These are phyloP conservation scores for Chirona hameri DNA, from an alignment of 2,888 invertebrate genomes.

Conservation along the genomic window DNA sequence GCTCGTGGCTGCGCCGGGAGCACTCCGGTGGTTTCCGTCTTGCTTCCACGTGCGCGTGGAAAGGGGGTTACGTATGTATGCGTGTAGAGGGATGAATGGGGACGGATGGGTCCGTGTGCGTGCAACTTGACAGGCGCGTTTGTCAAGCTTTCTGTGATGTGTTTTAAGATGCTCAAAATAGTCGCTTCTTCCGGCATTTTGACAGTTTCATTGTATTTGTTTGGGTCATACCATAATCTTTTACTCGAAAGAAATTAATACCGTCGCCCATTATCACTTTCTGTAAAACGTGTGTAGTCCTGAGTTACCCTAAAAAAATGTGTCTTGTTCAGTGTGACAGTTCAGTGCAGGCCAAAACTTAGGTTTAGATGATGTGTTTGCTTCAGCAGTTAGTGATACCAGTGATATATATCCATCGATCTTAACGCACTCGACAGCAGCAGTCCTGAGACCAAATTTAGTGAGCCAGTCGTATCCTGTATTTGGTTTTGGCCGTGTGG, in stretches of 20 bases:
- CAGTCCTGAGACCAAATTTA: background rate
- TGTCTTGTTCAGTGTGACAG: background rate
- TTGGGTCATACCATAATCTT: background rate
- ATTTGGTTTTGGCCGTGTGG: background rate
- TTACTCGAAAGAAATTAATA: background rate
- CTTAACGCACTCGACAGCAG: slow-evolving; percentile 24
- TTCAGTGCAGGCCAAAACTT: background rate
- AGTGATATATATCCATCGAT: slow-evolving; percentile 25
- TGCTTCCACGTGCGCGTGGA: background rate
- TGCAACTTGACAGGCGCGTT: background rate
- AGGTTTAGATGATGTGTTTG: background rate
- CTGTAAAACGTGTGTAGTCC: background rate
- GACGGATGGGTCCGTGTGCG: background rate
- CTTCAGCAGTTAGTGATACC: slow-evolving; percentile 1
- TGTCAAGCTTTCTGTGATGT: slow-evolving; percentile 14
- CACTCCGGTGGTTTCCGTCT: background rate
- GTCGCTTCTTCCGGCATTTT: background rate
- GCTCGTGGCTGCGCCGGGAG: too few species aligned
- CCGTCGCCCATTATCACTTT: background rate
- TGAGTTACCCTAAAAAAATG: background rate
- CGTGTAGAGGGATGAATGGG: too few species aligned
- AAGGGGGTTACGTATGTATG: background rate
- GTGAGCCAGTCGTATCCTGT: background rate
- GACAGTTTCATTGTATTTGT: background rate
- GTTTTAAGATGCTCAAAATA: slow-evolving; percentile 25